Conservation (phyloP, 2,888 invertebrate species). For the Agrotis segetum region DNA sequence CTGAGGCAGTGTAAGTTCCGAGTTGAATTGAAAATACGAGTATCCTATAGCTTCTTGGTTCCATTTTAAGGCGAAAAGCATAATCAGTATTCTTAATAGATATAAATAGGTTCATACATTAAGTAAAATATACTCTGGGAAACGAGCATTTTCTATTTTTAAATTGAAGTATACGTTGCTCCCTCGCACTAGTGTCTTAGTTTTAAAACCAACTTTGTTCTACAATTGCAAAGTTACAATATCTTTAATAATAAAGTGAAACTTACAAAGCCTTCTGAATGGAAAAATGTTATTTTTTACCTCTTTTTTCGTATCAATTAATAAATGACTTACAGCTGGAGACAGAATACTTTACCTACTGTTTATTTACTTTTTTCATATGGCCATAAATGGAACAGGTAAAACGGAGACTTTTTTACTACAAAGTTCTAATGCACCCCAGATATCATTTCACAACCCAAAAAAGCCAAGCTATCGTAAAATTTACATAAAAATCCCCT, state of each 20-base stretch:
- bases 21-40: too few relatives aligned
- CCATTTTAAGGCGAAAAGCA: too few relatives aligned
- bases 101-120: too few relatives aligned
- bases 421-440: neutral
- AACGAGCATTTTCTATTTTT: too few relatives aligned
- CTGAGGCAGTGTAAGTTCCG: too few relatives aligned
- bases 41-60: too few relatives aligned
- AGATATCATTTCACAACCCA: slow-evolving; percentile 1
- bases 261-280: neutral
- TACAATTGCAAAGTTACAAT: neutral
- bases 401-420: slow-evolving; percentile 10
- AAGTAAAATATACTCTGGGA: too few relatives aligned
- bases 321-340: neutral
- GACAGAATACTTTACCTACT: neutral
- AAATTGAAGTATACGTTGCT: too few relatives aligned
- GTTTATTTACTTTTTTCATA: neutral
- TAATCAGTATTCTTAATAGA: too few relatives aligned
- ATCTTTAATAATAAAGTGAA: neutral
- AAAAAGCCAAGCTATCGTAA: slow-evolving; percentile 36
- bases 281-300: neutral
- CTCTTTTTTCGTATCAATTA: neutral
- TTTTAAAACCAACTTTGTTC: too few relatives aligned
- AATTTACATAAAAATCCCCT: slow-evolving; percentile 43
- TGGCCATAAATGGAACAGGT: neutral
- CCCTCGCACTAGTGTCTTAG: too few relatives aligned